phyloP scores from a whole-genome alignment of 2,797 vertebrate genomes.

The Odontamblyopus lacepedii region DNA sequence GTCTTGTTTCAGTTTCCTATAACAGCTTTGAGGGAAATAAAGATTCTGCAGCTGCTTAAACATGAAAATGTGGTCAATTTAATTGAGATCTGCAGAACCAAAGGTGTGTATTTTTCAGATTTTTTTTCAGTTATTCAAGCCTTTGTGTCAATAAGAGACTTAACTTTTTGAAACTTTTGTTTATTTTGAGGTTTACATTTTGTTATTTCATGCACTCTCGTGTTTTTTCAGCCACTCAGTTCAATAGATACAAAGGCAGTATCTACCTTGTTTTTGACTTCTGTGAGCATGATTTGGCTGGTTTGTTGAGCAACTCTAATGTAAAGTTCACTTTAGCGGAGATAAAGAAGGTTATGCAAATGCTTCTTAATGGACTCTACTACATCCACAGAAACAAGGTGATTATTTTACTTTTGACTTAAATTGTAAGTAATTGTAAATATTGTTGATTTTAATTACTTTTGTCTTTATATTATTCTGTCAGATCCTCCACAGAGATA shows the following conservation, averaged over 20 bases:
- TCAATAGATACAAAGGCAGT: slow-evolving; percentile 96
- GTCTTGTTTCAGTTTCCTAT: slow-evolving; percentile 87
- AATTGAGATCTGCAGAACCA: slow-evolving; percentile 98
- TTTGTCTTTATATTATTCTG: not conserved
- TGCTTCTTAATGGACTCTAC: slow-evolving; percentile 96
- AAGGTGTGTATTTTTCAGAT: slow-evolving; percentile 79
- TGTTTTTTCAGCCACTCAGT: slow-evolving; percentile 85
- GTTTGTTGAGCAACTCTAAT: slow-evolving; percentile 93
- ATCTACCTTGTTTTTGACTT: slow-evolving; percentile 99
- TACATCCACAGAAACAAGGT: slow-evolving; percentile 99
- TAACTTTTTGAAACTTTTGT: too few relatives aligned
- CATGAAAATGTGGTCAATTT: slow-evolving; percentile 98
- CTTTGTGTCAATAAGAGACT: not conserved
- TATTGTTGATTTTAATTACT: not conserved
- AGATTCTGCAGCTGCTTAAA: slow-evolving; percentile 96
- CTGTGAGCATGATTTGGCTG: slow-evolving; percentile 96
- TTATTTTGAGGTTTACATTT: not conserved
- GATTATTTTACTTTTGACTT: not conserved
- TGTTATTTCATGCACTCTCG: slow-evolving; percentile 9
- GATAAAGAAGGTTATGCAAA: slow-evolving; percentile 99
- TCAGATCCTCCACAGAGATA: slow-evolving; percentile 96
- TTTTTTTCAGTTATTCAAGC: not conserved
- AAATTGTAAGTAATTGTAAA: not conserved
- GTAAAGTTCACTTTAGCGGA: slow-evolving; percentile 97
- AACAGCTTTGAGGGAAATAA: slow-evolving; percentile 95